phyloP scores from a whole-genome alignment of 2,888 invertebrate genomes.

The Physocephala rufipes region DNA sequence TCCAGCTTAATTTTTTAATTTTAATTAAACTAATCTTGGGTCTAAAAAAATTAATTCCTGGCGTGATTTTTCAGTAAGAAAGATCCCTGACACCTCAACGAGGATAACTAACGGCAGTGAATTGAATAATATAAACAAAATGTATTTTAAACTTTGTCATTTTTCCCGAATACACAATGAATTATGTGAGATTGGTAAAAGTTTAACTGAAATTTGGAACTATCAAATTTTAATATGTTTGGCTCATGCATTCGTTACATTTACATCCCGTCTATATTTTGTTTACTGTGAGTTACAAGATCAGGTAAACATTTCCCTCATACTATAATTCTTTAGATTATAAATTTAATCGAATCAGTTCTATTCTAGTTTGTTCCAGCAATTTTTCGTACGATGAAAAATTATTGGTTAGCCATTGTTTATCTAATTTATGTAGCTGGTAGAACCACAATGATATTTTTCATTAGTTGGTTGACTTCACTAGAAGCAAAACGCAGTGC shows the following conservation, averaged over 20 bases:
- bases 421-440: conserved; percentile 60
- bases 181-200: conserved; percentile 64
- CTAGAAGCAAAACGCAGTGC: conserved; percentile 64
- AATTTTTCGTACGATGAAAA: conserved; percentile 63
- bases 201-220: conserved; percentile 63
- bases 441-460: conserved; percentile 64
- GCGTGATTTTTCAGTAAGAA: too few relatives aligned
- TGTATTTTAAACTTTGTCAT: conserved; percentile 62
- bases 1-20: too few relatives aligned
- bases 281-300: conserved; percentile 62
- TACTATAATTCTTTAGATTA: conserved; percentile 32
- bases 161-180: conserved; percentile 65
- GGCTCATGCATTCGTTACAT: conserved; percentile 65
- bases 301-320: conserved; percentile 50
- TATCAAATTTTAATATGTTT: conserved; percentile 63
- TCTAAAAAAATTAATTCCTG: too few relatives aligned
- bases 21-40: too few relatives aligned
- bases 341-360: conserved; percentile 24
- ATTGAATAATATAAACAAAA: conserved; percentile 55
- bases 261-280: conserved; percentile 65
- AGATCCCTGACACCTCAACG: too few relatives aligned
- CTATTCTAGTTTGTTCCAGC: conserved; percentile 56
- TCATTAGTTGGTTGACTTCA: conserved; percentile 65
- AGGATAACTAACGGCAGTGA: conserved; percentile 51
- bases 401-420: conserved; percentile 56